phyloP scores from a whole-genome alignment of 2,113 vertebrate genomes.

The Plecotus auritus region DNA sequence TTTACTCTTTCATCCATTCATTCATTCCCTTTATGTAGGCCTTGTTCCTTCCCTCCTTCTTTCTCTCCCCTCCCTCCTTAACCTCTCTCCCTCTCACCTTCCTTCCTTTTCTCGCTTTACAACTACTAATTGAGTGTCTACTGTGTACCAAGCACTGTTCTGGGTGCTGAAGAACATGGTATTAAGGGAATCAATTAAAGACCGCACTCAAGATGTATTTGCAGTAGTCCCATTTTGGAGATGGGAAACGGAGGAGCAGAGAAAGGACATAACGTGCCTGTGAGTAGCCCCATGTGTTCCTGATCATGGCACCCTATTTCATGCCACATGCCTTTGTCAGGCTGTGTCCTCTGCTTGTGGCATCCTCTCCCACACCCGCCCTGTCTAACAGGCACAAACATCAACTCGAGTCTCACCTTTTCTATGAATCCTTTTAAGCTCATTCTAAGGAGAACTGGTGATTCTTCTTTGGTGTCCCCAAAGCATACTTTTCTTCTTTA shows the following conservation, averaged over 20 bases:
- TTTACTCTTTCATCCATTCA: background rate
- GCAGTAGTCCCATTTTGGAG: too few species aligned
- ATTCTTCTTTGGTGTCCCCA: background rate
- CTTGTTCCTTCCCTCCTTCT: background rate
- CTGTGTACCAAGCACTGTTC: background rate
- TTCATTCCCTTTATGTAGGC: background rate
- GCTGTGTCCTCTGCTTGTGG: background rate
- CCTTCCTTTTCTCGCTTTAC: background rate
- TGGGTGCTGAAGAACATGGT: background rate
- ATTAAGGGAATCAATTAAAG: background rate
- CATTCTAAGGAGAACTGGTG: background rate
- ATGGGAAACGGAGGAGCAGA: background rate
- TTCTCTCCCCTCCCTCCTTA: background rate
- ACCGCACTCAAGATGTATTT: too few species aligned
- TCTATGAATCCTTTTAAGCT: background rate
- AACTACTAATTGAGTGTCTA: background rate
- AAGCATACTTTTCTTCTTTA: background rate
- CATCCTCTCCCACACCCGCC: background rate
- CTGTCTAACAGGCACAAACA: background rate
- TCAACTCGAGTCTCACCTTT: background rate
- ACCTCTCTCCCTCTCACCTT: too few species aligned
- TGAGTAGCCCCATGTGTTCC: background rate
- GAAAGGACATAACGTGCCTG: background rate
- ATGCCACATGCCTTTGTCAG: background rate
- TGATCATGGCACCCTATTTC: background rate